Percentiles rank a stretch among this genome's conserved stretches.
Evolutionary conservation across 2,888 invertebrate genomes (phyloP).

Genomic region (Marronus borbonicus): DNA sequence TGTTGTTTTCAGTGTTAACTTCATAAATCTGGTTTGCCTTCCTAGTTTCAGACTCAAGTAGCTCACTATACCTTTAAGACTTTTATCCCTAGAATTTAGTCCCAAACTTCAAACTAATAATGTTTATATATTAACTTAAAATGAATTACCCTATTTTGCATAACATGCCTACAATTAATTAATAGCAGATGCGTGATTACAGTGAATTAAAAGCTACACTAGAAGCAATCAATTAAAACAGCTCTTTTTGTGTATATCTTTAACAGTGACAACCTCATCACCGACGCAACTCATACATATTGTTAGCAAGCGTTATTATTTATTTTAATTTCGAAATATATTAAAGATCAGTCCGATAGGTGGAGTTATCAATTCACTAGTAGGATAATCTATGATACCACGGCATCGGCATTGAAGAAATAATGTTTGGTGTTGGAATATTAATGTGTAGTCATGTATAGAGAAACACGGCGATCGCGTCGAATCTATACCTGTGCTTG

Average conservation of each 20-base stretch:
- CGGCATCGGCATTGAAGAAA: constrained; percentile 40
- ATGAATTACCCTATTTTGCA: too few species aligned
- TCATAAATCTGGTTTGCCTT: too few species aligned
- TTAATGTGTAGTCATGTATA: constrained; percentile 55
- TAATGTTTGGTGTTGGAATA: constrained; percentile 48
- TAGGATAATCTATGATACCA: constrained; percentile 31
- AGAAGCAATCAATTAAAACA: constrained; percentile 20
- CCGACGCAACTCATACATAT: constrained; percentile 7
- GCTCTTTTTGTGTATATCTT: not conserved
- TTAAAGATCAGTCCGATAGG: constrained; percentile 44
- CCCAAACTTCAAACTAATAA: too few species aligned
- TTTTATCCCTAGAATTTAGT: too few species aligned
- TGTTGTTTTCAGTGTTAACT: too few species aligned
- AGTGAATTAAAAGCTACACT: not conserved
- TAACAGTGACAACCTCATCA: constrained; percentile 5
- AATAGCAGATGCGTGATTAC: constrained; percentile 13
- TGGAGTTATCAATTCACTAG: constrained; percentile 42
- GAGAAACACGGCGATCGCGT: constrained; percentile 54
- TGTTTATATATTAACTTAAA: too few species aligned
- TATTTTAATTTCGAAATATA: constrained; percentile 48
- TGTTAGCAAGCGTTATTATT: constrained; percentile 32
- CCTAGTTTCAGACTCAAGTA: too few species aligned
- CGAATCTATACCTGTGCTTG: constrained; percentile 60
- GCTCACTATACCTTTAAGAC: too few species aligned
- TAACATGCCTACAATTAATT: not conserved